Conservation (phyloP, 2,888 invertebrate species). For the Idaea dimidiata region DNA sequence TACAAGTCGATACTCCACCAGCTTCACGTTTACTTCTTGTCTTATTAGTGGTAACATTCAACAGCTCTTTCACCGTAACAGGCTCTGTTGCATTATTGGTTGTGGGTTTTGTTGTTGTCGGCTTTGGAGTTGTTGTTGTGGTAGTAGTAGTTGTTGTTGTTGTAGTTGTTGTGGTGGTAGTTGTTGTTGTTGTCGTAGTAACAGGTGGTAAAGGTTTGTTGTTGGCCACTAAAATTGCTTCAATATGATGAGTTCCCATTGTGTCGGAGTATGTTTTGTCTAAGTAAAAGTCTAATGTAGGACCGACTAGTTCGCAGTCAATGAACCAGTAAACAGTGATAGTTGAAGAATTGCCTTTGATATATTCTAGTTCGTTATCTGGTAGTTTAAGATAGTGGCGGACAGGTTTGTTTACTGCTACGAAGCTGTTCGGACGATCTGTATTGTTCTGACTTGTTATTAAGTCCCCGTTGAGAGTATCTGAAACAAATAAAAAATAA, state of each 20-base stretch:
- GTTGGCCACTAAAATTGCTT: constrained; percentile 86
- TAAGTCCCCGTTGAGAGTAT: constrained; percentile 85
- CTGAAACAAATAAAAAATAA: constrained; percentile 56
- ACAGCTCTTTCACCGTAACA: constrained; percentile 5
- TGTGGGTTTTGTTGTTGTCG: constrained; percentile 30
- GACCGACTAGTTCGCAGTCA: constrained; percentile 86
- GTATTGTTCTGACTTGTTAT: constrained; percentile 82
- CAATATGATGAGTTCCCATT: constrained; percentile 82
- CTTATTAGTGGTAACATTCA: not conserved
- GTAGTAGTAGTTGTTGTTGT: constrained; percentile 59
- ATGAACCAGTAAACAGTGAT: constrained; percentile 89
- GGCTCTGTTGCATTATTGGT: constrained; percentile 31
- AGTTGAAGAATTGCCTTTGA: constrained; percentile 68
- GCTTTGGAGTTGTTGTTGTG: constrained; percentile 41
- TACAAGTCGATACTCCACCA: constrained; percentile 52
- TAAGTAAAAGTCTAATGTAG: constrained; percentile 82
- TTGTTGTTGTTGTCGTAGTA: constrained; percentile 68
- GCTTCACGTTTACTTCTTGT: constrained; percentile 32
- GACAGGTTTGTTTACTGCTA: constrained; percentile 82
- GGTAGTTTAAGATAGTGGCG: constrained; percentile 81
- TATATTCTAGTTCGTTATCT: constrained; percentile 81
- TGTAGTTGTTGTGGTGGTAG: constrained; percentile 67
- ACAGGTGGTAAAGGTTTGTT: constrained; percentile 82
- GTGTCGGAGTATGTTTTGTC: constrained; percentile 83
- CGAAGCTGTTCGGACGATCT: constrained; percentile 78